Conservation (phyloP, 2,888 invertebrate species). For the Synanthedon vespiformis region DNA sequence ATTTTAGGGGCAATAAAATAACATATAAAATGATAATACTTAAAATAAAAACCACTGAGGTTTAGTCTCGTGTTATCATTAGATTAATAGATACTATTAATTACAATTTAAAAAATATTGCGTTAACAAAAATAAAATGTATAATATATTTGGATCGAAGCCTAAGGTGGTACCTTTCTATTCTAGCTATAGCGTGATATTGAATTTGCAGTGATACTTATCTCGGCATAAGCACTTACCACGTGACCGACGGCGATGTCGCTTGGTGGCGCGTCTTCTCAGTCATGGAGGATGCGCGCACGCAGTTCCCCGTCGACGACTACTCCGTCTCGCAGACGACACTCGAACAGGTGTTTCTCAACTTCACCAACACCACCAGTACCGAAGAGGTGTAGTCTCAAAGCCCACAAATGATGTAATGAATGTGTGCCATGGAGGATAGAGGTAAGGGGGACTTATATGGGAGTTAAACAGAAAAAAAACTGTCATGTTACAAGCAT, state of each 20-base stretch:
- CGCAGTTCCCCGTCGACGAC: conserved; percentile 75
- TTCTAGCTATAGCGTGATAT: background rate
- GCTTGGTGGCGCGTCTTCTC: conserved; percentile 79
- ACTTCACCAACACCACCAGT: conserved; percentile 57
- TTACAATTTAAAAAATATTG: no score
- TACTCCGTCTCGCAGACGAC: conserved; percentile 86
- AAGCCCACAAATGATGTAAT: no score
- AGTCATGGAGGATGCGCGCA: conserved; percentile 73
- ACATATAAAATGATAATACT: no score
- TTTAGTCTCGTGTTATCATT: no score
- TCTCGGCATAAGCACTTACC: conserved; percentile 78
- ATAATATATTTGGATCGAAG: background rate
- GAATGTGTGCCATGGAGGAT: no score
- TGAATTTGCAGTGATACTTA: conserved; percentile 71
- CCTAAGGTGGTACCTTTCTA: background rate
- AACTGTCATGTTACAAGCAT: no score
- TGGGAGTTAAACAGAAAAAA: no score
- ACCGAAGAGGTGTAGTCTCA: background rate
- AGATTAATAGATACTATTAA: no score
- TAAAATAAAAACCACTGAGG: no score
- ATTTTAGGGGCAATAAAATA: no score
- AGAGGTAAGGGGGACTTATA: no score
- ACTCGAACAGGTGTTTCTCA: conserved; percentile 81
- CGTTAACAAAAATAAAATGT: background rate
- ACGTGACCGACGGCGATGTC: conserved; percentile 68